Evolutionary conservation across 2,113 vertebrate genomes (phyloP), one percentile per base, ranked within the genome.

Genomic region (Eulemur rufifrons): DNA sequence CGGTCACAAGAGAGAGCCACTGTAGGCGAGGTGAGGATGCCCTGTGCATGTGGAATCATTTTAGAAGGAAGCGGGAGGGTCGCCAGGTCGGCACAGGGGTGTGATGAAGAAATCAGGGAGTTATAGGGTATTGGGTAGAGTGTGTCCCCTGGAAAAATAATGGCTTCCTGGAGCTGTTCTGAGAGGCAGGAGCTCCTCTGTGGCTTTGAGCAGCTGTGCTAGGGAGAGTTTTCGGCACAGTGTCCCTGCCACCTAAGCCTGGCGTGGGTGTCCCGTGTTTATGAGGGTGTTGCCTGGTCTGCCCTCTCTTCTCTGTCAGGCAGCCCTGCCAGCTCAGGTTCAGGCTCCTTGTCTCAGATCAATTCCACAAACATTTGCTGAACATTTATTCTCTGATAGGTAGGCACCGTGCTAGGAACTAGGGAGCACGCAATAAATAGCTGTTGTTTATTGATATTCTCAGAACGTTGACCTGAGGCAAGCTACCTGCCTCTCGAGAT

Each of bases 331-430:
- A 91, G 50, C 66, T 86, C 45, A 29, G 56, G 71, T 20, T 86
- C 82, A 50, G 86, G 29, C 74, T 91, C 69, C 63, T 87, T 61
- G 50, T 34, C 45, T 71, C 83, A 66, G 56, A 96, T 95, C 96
- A 95, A 85, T 95, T 96, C 78, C 86, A 74, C 83, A 97, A 95
- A 97, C 69, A 96, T 93, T 84, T 59, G 54, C 50, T 54, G 77
- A 95, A 78, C 68, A 29, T 91, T 89, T 68, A 69, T 94, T 81
- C 39, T 88, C 54, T 34, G 47, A 91, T n/a, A 56, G 56, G 76
- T n/a, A 56, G 56, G 76, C n/a, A 27, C 29, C 15, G 5, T 5
- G 14, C 59, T 80, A 42, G 77, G 83, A 96, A 89, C 68, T 11
- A 77, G 91, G 45, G 87, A 45, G 23, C 37, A 63, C 18, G 29